Evolutionary conservation across 2,797 vertebrate genomes (phyloP).

Genomic region (Cephalopachus bancanus): DNA sequence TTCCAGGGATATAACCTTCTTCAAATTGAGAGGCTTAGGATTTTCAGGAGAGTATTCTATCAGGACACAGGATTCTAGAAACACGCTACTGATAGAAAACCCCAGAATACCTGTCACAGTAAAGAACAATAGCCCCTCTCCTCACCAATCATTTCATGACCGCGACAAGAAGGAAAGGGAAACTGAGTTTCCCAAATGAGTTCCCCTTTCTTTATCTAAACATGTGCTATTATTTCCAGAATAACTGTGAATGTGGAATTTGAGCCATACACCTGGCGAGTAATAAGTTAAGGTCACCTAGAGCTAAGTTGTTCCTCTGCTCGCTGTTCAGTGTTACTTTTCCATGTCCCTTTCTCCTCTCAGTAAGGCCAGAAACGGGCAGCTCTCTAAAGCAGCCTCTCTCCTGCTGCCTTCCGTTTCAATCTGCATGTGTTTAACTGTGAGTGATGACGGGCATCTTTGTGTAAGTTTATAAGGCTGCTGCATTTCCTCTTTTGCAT

Average conservation of each 20-base stretch:
- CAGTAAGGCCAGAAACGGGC: neutral
- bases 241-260: constrained; percentile 59
- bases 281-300: constrained; percentile 54
- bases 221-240: constrained; percentile 49
- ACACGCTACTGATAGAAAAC: neutral
- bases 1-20: constrained; percentile 8
- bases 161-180: constrained; percentile 57
- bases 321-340: constrained; percentile 31
- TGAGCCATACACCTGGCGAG: constrained; percentile 23
- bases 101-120: neutral
- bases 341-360: neutral
- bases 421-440: neutral
- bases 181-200: constrained; percentile 45
- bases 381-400: neutral
- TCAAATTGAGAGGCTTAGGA: neutral
- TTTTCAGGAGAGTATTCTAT: neutral
- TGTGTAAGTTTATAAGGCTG: neutral
- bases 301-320: neutral
- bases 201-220: constrained; percentile 65
- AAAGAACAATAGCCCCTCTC: neutral
- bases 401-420: neutral
- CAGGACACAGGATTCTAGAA: neutral
- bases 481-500: constrained; percentile 7
- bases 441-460: neutral
- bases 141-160: neutral